phyloP scores from a whole-genome alignment of 2,888 invertebrate species.

The Megastigmus dorsalis region DNA sequence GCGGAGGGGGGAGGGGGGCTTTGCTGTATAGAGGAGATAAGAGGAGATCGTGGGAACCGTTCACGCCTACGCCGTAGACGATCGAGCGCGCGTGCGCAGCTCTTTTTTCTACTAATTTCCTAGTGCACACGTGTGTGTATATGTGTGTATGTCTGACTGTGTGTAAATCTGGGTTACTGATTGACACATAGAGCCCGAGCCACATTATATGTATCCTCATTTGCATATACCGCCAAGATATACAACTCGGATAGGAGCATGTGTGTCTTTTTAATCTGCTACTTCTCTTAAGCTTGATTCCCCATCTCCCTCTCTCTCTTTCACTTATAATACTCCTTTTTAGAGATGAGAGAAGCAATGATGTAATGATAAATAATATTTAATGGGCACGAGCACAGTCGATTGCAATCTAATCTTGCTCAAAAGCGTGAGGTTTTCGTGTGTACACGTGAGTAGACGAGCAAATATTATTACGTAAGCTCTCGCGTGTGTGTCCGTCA shows the following conservation, averaged over 20 bases:
- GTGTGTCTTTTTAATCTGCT: background rate
- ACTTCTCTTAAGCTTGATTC: no score
- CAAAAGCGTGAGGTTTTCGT: no score
- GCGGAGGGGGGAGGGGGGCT: slow-evolving; percentile 11
- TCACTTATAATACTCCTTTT: background rate
- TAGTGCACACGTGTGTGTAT: no score
- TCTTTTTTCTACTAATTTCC: no score
- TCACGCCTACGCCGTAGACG: slow-evolving; percentile 60
- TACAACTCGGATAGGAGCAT: background rate
- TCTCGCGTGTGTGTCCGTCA: background rate
- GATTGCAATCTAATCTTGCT: slow-evolving; percentile 44
- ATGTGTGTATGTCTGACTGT: no score
- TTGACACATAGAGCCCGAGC: slow-evolving; percentile 33
- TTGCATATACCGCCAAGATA: slow-evolving; percentile 10
- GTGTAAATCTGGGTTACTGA: slow-evolving; percentile 33
- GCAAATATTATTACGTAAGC: slow-evolving; percentile 17
- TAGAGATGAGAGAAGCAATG: background rate
- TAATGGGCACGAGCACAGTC: slow-evolving; percentile 18
- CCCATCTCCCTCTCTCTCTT: background rate
- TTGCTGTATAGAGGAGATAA: slow-evolving; percentile 53
- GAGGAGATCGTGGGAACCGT: slow-evolving; percentile 61
- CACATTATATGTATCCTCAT: slow-evolving; percentile 3
- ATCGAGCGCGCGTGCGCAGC: slow-evolving; percentile 9
- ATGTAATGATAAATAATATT: slow-evolving; percentile 42
- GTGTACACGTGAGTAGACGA: background rate